Evolutionary conservation across 2,113 vertebrate species (phyloP).

Genomic region (Phrynocephalus versicolor): DNA sequence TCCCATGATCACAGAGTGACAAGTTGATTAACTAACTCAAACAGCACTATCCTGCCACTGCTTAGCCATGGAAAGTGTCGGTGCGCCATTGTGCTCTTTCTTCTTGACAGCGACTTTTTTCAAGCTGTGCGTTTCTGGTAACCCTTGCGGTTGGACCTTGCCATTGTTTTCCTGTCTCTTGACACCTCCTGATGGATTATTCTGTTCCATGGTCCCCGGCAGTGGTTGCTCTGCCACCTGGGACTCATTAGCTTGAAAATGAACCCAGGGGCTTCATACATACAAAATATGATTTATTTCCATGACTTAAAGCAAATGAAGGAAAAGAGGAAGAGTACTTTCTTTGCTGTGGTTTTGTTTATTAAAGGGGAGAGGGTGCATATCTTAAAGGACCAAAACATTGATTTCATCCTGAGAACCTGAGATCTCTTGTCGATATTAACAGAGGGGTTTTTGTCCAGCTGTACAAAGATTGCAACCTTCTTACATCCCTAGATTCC

Average conservation of each 20-base stretch:
- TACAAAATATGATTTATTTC: neutral
- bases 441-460: too few relatives aligned
- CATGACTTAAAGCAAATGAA: neutral
- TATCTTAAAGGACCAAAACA: too few relatives aligned
- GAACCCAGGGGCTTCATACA: neutral
- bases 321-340: neutral
- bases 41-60: too few relatives aligned
- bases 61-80: neutral
- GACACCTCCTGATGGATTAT: neutral
- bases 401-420: too few relatives aligned
- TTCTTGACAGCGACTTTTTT: neutral
- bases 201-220: neutral
- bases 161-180: neutral
- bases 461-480: too few relatives aligned
- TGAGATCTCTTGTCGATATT: too few relatives aligned
- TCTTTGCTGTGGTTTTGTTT: neutral
- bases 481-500: too few relatives aligned
- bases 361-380: neutral
- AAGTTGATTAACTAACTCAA: too few relatives aligned
- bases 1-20: too few relatives aligned
- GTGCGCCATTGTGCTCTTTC: neutral
- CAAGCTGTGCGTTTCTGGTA: neutral
- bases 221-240: neutral
- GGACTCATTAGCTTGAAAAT: conserved; percentile 7
- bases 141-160: neutral